Conservation (phyloP, 2,113 vertebrate species). For the Laticauda colubrina region DNA sequence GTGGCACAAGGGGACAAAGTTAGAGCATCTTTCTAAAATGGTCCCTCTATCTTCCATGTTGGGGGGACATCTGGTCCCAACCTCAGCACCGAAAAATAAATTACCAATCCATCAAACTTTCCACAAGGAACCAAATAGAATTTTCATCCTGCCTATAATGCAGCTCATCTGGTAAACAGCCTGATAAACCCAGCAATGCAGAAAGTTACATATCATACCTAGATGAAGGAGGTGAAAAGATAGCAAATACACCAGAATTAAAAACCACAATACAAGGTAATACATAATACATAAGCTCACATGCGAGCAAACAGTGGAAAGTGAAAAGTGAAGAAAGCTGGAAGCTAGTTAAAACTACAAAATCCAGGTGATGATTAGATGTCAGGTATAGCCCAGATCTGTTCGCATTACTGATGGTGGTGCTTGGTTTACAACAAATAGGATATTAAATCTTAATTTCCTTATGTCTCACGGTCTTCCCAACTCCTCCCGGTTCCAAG, state of each 20-base stretch:
- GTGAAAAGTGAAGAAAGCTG: not conserved
- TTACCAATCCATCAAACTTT: not conserved
- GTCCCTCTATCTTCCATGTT: not conserved
- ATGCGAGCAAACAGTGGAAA: not conserved
- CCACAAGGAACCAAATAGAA: not conserved
- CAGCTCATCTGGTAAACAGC: not conserved
- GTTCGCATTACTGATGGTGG: not conserved
- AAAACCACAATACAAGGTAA: not conserved
- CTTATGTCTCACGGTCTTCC: not conserved
- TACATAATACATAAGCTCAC: not conserved
- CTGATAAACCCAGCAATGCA: not conserved
- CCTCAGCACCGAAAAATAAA: not conserved
- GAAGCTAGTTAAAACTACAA: not conserved
- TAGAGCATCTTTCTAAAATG: not conserved
- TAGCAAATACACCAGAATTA: not conserved
- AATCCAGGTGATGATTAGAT: not conserved
- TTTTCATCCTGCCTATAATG: too few species aligned
- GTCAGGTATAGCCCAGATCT: not conserved
- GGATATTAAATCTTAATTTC: not conserved
- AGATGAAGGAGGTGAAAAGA: not conserved
- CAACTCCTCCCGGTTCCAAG: not conserved
- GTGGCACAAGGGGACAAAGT: not conserved
- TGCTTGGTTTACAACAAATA: not conserved
- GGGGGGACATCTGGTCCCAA: not conserved
- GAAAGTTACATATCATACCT: not conserved